phyloP scores from a whole-genome alignment of 1,140 invertebrate genomes.

The Cherax quadricarinatus region DNA sequence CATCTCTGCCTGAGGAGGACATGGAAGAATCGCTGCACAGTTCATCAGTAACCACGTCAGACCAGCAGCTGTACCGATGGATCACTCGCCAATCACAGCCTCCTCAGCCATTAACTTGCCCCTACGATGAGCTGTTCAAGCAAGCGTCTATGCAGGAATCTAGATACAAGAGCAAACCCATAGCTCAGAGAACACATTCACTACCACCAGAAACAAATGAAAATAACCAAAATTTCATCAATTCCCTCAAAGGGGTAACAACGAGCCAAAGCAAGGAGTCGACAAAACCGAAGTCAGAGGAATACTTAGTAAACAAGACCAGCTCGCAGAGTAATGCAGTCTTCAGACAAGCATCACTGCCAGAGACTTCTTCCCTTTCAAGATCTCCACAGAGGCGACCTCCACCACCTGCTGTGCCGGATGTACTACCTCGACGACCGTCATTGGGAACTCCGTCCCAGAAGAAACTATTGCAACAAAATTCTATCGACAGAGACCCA shows the following conservation, averaged over 20 bases:
- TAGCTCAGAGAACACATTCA: background rate
- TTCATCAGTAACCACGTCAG: background rate
- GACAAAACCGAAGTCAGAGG: background rate
- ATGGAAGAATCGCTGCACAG: background rate
- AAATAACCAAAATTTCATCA: constrained; percentile 27
- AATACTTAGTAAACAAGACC: background rate
- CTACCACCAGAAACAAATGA: background rate
- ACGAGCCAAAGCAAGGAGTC: background rate
- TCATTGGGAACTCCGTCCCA: background rate
- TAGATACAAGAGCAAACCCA: constrained; percentile 14
- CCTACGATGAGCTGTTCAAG: constrained; percentile 29
- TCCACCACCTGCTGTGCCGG: background rate
- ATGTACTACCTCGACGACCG: background rate
- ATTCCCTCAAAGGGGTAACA: background rate
- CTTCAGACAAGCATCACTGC: background rate
- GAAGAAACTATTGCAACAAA: background rate
- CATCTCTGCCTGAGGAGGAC: constrained; percentile 36
- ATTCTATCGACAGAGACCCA: background rate
- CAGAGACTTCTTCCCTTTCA: background rate
- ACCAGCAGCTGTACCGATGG: constrained; percentile 47
- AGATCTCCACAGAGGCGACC: background rate
- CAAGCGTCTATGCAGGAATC: constrained; percentile 46
- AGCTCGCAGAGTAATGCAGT: background rate
- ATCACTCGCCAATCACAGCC: constrained; percentile 24
- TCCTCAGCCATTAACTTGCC: constrained; percentile 38